Evolutionary conservation across 2,888 invertebrate genomes (phyloP).

Genomic region (Microplitis deprimator): DNA sequence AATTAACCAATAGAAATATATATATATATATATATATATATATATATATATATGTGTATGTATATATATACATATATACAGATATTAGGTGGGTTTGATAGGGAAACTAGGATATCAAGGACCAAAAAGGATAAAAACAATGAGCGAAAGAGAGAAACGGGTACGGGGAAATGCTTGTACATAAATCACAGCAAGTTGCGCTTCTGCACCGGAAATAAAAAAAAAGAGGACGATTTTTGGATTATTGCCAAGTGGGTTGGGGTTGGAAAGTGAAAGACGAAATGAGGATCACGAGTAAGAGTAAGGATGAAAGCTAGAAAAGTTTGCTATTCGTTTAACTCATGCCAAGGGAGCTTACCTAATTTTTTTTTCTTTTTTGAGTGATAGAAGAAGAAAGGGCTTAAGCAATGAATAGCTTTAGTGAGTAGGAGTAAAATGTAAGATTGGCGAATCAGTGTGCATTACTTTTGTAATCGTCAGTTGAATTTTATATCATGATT

Average conservation of each 20-base stretch:
- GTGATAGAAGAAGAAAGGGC: not conserved
- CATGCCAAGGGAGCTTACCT: conserved; percentile 1
- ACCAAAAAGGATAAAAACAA: conserved; percentile 8
- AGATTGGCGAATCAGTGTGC: not conserved
- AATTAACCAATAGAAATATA: conserved; percentile 18
- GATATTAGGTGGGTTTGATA: conserved; percentile 21
- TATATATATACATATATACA: too few species aligned
- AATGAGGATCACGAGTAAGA: conserved; percentile 30
- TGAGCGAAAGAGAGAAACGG: conserved; percentile 13
- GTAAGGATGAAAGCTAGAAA: conserved; percentile 27
- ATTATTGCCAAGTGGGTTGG: conserved; percentile 38
- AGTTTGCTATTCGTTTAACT: conserved; percentile 18
- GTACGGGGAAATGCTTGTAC: conserved; percentile 29
- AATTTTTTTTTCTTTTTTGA: conserved; percentile 10
- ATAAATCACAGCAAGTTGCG: conserved; percentile 45
- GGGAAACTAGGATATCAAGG: conserved; percentile 39
- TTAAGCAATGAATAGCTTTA: conserved; percentile 16
- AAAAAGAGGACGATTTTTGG: conserved; percentile 44
- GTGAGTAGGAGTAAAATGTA: conserved; percentile 4
- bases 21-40: too few species aligned
- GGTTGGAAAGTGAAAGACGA: conserved; percentile 29
- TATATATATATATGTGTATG: too few species aligned
- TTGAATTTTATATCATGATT: conserved; percentile 27
- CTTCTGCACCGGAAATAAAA: not conserved
- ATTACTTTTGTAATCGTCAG: conserved; percentile 25